A percentile compares a stretch with the other conserved stretches of the same genome.
These are phyloP conservation scores for Entelurus aequoreus DNA, from an alignment of 2,113 vertebrate genomes.

Conservation along the genomic window DNA sequence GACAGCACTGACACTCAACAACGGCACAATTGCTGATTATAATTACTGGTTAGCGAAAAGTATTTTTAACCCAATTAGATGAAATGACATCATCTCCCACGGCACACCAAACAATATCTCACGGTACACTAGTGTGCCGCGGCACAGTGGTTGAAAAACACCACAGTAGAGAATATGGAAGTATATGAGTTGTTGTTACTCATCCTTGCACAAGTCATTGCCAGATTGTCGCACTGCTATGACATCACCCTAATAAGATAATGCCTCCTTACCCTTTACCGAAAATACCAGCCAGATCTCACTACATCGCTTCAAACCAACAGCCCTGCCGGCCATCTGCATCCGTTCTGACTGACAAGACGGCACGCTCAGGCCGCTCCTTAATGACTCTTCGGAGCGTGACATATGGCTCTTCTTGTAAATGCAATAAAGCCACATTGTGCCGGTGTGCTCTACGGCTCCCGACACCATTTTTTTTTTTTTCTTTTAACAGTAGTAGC, in stretches of 20 bases:
- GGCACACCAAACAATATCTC: too few species aligned
- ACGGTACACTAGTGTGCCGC: too few species aligned
- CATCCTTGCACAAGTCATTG: too few species aligned
- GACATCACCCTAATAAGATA: neutral
- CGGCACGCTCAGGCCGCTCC: slow-evolving; percentile 21
- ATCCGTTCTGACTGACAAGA: slow-evolving; percentile 35
- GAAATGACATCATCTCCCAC: too few species aligned
- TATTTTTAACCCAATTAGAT: too few species aligned
- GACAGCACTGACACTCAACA: too few species aligned
- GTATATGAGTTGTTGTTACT: too few species aligned
- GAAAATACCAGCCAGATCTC: neutral
- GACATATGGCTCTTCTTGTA: slow-evolving; percentile 32
- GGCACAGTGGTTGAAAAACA: too few species aligned
- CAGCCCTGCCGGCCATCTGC: slow-evolving; percentile 22
- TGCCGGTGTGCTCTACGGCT: neutral
- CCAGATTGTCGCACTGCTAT: neutral
- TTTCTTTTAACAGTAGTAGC: slow-evolving; percentile 4
- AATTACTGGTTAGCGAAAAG: too few species aligned
- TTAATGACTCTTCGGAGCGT: slow-evolving; percentile 36
- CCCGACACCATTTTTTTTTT: slow-evolving; percentile 4
- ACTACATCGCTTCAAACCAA: slow-evolving; percentile 9
- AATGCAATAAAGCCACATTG: slow-evolving; percentile 27
- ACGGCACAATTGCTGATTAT: too few species aligned
- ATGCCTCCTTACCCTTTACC: slow-evolving; percentile 11
- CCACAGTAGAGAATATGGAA: too few species aligned